These are phyloP conservation scores for Neodon shergylaensis DNA, from an alignment of 2,113 vertebrate species.

Conservation along the genomic window DNA sequence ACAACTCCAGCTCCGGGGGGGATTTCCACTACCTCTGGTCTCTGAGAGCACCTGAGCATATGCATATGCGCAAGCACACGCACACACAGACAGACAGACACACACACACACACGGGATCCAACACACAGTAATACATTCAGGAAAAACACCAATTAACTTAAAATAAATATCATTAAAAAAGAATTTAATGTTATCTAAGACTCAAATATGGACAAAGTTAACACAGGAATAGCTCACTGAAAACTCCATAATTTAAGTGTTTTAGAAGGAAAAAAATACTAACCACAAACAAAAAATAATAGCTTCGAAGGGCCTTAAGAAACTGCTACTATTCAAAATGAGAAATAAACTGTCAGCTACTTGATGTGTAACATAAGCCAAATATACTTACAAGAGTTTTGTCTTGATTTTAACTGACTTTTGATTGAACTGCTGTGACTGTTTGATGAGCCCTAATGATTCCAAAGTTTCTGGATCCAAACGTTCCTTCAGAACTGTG, in stretches of 20 bases:
- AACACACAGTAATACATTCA: no score
- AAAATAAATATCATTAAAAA: no score
- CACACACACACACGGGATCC: no score
- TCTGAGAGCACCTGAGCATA: neutral
- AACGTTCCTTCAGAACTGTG: constrained; percentile 95
- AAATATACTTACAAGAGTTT: constrained; percentile 96
- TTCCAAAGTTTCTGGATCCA: constrained; percentile 98
- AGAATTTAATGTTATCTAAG: constrained; percentile 44
- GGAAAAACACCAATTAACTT: no score
- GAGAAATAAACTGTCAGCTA: constrained; percentile 56
- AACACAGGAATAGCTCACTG: neutral
- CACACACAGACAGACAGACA: no score
- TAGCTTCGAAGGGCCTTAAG: constrained; percentile 11
- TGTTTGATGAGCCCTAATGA: constrained; percentile 98
- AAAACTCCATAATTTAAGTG: neutral
- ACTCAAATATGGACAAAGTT: constrained; percentile 51
- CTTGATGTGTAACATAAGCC: constrained; percentile 45
- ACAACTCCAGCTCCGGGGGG: neutral
- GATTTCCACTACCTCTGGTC: neutral
- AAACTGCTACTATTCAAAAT: constrained; percentile 61
- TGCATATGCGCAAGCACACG: rapidly evolving
- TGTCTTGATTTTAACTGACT: constrained; percentile 99
- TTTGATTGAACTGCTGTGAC: constrained; percentile 99
- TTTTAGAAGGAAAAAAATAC: constrained; percentile 31
- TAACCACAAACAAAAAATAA: constrained; percentile 20